Evolutionary conservation across 1,140 invertebrate species (phyloP).

Genomic region (Phortica variegata): DNA sequence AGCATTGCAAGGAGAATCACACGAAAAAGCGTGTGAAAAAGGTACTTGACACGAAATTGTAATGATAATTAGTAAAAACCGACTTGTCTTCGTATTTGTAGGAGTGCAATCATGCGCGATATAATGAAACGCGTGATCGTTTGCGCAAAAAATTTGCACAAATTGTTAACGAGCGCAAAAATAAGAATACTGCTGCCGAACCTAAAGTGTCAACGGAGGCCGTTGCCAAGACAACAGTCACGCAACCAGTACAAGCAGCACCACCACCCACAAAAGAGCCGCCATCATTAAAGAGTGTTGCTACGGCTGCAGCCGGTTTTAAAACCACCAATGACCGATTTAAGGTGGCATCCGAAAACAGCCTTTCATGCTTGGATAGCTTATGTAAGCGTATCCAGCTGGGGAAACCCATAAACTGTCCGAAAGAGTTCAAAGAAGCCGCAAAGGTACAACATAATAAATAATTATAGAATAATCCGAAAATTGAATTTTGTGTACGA

Average conservation of each 20-base stretch:
- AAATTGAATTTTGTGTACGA: too few relatives aligned
- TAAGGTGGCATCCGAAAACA: constrained; percentile 29
- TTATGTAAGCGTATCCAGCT: constrained; percentile 47
- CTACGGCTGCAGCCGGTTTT: constrained; percentile 29
- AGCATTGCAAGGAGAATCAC: constrained; percentile 51
- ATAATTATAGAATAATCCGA: not conserved
- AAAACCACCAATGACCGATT: constrained; percentile 18
- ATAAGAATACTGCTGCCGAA: constrained; percentile 25
- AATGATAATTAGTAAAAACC: too few relatives aligned
- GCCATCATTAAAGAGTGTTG: constrained; percentile 35
- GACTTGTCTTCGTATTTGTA: too few relatives aligned
- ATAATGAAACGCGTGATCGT: constrained; percentile 58
- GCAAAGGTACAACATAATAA: too few relatives aligned
- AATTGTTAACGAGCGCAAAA: constrained; percentile 47
- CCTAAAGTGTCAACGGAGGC: constrained; percentile 3
- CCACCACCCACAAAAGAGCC: constrained; percentile 16
- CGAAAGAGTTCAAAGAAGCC: not conserved
- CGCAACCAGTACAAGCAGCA: constrained; percentile 12
- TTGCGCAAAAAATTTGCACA: constrained; percentile 58
- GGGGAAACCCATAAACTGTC: constrained; percentile 1
- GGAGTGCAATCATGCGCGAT: constrained; percentile 53
- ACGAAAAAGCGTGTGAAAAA: constrained; percentile 52
- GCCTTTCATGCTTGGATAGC: constrained; percentile 42
- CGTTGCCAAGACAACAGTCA: constrained; percentile 11
- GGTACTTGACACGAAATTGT: too few relatives aligned